phyloP scores from a whole-genome alignment of 35 echinoderm and acorn worm genomes.

The Nesometra sesokonis region DNA sequence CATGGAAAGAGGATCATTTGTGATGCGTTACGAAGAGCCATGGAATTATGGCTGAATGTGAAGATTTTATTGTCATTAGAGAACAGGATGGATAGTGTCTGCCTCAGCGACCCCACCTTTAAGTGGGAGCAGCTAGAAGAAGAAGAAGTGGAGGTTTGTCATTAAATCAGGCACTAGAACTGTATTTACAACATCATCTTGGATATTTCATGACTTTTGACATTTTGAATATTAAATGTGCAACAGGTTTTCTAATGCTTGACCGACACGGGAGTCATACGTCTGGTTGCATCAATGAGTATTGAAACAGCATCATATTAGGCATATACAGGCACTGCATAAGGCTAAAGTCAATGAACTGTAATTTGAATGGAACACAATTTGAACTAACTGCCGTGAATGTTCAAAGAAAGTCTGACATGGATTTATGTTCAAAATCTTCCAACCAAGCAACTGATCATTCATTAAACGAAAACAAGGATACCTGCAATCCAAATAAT shows the following conservation, averaged over 20 bases:
- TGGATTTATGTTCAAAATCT: no score
- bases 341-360: slow-evolving; percentile 1
- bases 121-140: no score
- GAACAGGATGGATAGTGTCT: no score
- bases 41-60: background rate
- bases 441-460: no score
- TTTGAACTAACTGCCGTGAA: slow-evolving; percentile 12
- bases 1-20: background rate
- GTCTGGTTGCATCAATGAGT: background rate
- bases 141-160: slow-evolving; percentile 3
- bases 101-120: no score
- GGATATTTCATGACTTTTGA: slow-evolving; percentile 21
- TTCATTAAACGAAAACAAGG: no score
- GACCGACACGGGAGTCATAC: background rate
- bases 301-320: slow-evolving; percentile 9
- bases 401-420: background rate
- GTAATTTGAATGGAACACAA: background rate
- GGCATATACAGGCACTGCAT: slow-evolving; percentile 11
- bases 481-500: no score
- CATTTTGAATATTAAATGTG: background rate
- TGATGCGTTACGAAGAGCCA: background rate
- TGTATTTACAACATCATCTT: slow-evolving; percentile 1
- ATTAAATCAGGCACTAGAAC: slow-evolving; percentile 26
- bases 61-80: no score
- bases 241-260: background rate